Evolutionary conservation across 2,113 vertebrate genomes (phyloP).

Genomic region (Amia ocellicauda): DNA sequence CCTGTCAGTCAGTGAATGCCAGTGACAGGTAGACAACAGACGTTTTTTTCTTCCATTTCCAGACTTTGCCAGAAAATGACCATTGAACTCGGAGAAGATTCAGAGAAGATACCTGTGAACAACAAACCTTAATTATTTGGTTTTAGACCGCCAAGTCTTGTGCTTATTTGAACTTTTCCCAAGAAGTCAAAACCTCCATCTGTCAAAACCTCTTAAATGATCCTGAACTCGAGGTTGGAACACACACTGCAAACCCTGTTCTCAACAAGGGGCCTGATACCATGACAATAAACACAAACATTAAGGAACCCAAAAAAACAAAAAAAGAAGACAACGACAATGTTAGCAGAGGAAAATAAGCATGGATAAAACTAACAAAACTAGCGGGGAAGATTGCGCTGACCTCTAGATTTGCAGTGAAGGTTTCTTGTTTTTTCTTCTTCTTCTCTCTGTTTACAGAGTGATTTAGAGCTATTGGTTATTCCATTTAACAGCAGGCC

Average conservation of each 20-base stretch:
- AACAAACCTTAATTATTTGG: no score
- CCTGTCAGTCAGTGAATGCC: no score
- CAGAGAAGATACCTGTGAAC: no score
- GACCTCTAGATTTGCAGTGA: not conserved
- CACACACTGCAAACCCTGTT: not conserved
- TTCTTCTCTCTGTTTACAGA: conserved; percentile 3
- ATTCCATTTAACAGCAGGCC: conserved; percentile 4
- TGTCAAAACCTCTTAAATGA: no score
- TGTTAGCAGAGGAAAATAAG: not conserved
- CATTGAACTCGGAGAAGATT: no score
- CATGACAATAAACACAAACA: not conserved
- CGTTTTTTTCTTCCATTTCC: no score
- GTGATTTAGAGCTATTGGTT: conserved; percentile 6
- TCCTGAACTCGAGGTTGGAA: not conserved
- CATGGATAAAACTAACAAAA: conserved; percentile 1
- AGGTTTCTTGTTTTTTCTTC: not conserved
- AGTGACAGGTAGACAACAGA: no score
- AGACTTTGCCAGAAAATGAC: no score
- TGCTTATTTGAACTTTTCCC: no score
- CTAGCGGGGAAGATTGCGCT: not conserved
- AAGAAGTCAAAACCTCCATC: no score
- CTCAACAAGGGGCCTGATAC: not conserved
- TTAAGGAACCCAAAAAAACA: not conserved
- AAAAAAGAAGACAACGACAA: not conserved
- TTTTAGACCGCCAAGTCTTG: no score